phyloP scores from a whole-genome alignment of 2,888 invertebrate genomes.

The Limnephilus auricula region DNA sequence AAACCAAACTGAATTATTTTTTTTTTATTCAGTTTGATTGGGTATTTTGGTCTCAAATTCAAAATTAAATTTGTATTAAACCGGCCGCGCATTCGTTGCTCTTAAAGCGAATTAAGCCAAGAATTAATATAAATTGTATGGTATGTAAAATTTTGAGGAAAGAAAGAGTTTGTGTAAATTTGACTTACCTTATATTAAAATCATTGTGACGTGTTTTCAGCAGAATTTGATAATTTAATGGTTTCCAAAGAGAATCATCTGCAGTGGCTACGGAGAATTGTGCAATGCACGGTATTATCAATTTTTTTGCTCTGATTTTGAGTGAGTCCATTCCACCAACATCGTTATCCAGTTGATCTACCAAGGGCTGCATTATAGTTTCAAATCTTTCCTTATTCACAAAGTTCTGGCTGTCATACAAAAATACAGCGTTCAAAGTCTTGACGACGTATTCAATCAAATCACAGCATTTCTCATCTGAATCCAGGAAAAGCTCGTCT shows the following conservation, averaged over 20 bases:
- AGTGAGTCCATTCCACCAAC: constrained; percentile 81
- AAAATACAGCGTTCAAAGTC: constrained; percentile 87
- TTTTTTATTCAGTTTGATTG: too few relatives aligned
- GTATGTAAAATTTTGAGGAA: too few relatives aligned
- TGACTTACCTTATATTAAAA: constrained; percentile 80
- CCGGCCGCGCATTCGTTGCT: too few relatives aligned
- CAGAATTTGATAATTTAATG: constrained; percentile 92
- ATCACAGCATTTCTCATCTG: constrained; percentile 78
- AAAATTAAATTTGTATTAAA: too few relatives aligned
- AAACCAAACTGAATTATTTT: too few relatives aligned
- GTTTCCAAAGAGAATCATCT: constrained; percentile 93
- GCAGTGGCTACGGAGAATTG: constrained; percentile 89
- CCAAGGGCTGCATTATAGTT: constrained; percentile 89
- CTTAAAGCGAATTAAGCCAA: background rate
- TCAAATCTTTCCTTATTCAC: constrained; percentile 91
- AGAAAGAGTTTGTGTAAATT: background rate
- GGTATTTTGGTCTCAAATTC: too few relatives aligned
- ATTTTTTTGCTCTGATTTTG: constrained; percentile 78
- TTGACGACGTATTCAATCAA: constrained; percentile 85
- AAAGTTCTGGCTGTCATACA: constrained; percentile 90
- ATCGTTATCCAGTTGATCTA: constrained; percentile 91
- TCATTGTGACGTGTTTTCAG: constrained; percentile 90
- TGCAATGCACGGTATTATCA: constrained; percentile 88
- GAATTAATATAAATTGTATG: background rate
- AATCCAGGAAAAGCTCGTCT: constrained; percentile 76